Conservation (phyloP, 1,140 invertebrate genomes). For the Reticulitermes speratus region DNA sequence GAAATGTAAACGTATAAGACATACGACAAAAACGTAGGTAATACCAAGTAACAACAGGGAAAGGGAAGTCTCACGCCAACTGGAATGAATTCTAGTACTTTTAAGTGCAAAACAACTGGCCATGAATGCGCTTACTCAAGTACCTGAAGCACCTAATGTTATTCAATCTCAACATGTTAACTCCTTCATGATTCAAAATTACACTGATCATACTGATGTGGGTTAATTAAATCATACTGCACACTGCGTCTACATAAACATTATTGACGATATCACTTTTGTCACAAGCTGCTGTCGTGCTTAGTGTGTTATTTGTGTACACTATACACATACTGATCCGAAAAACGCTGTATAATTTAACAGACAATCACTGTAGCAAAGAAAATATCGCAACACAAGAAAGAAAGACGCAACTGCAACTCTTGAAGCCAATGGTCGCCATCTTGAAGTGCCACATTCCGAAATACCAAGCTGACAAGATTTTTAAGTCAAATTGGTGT, state of each 20-base stretch:
- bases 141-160: background rate
- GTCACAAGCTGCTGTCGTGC: background rate
- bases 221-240: background rate
- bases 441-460: slow-evolving; percentile 64
- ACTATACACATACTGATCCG: background rate
- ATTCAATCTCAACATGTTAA: background rate
- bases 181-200: background rate
- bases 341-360: background rate
- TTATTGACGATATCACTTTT: background rate
- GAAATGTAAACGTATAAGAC: background rate
- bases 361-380: slow-evolving; percentile 14
- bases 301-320: background rate
- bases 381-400: slow-evolving; percentile 29
- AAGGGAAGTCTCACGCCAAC: background rate
- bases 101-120: background rate
- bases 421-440: slow-evolving; percentile 60
- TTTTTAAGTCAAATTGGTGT: slow-evolving; percentile 21
- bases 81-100: background rate
- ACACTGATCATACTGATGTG: background rate
- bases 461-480: slow-evolving; percentile 39
- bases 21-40: background rate
- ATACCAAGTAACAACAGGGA: background rate
- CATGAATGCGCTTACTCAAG: background rate
- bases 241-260: background rate
- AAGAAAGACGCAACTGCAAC: slow-evolving; percentile 44